These are phyloP conservation scores for Podilymbus podiceps DNA, from an alignment of 2,113 vertebrate species.

Conservation along the genomic window DNA sequence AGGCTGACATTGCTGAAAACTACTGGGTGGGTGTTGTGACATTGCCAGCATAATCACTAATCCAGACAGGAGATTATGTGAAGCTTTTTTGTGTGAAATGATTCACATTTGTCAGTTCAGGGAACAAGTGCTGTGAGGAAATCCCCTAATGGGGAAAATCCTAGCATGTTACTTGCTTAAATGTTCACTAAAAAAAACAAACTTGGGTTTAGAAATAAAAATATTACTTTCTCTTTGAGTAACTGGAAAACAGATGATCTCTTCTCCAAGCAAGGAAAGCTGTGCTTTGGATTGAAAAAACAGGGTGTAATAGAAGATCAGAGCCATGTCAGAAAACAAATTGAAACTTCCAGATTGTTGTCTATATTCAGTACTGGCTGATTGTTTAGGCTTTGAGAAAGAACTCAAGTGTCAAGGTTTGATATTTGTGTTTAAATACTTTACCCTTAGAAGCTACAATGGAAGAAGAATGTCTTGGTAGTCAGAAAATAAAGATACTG, in stretches of 20 bases:
- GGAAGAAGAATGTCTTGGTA: neutral
- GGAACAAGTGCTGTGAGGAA: neutral
- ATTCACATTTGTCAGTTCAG: neutral
- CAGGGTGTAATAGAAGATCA: neutral
- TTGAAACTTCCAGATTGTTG: neutral
- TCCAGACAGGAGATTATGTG: neutral
- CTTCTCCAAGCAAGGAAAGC: neutral
- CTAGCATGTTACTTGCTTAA: neutral
- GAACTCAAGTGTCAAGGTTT: neutral
- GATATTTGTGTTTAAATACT: neutral
- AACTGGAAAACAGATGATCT: neutral
- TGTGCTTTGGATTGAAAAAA: neutral
- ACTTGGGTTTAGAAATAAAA: neutral
- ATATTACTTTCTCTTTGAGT: neutral
- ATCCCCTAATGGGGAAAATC: neutral
- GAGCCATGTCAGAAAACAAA: neutral
- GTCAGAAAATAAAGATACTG: neutral
- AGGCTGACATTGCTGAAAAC: neutral
- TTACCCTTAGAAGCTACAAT: neutral
- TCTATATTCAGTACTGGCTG: neutral
- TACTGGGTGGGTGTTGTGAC: neutral
- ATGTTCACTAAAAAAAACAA: neutral
- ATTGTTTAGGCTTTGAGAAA: neutral
- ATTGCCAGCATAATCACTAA: neutral
- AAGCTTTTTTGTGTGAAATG: neutral